phyloP scores from a whole-genome alignment of 2,113 vertebrate genomes.

The Butastur rufipennis region DNA sequence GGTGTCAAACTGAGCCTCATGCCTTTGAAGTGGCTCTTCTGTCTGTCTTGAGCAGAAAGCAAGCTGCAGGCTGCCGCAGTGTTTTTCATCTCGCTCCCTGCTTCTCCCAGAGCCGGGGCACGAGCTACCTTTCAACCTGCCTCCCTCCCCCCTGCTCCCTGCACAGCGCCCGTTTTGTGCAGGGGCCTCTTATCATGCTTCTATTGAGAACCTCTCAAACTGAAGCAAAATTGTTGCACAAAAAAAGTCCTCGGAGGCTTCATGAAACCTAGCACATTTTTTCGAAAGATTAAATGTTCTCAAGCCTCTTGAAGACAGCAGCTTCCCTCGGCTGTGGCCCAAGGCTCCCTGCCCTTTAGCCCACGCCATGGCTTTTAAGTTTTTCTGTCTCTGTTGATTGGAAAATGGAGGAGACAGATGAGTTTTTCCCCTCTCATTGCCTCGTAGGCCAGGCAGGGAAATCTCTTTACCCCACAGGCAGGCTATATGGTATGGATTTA shows the following conservation, averaged over 20 bases:
- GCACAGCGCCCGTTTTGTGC: neutral
- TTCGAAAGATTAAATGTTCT: neutral
- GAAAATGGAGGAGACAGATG: neutral
- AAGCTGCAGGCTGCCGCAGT: neutral
- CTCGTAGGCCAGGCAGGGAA: neutral
- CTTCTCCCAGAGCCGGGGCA: neutral
- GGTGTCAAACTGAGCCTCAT: conserved; percentile 13
- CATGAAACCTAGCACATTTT: neutral
- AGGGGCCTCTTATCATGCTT: neutral
- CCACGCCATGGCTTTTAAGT: neutral
- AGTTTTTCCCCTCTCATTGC: neutral
- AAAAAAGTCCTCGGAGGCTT: neutral
- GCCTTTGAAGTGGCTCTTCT: conserved; percentile 29
- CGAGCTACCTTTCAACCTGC: neutral
- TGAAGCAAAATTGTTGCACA: neutral
- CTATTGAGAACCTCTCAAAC: neutral
- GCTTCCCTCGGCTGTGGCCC: neutral
- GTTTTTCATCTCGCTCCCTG: conserved; percentile 28
- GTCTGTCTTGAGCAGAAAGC: neutral
- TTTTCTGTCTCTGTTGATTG: neutral
- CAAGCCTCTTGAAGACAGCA: neutral
- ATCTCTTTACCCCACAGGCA: neutral
- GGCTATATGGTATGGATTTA: neutral
- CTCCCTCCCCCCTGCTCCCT: neutral
- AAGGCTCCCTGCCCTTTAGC: conserved; percentile 3